A percentile compares a stretch with the other conserved stretches of the same genome.
Conservation (phyloP, 2,888 invertebrate genomes). For the Copidosoma aretas region DNA sequence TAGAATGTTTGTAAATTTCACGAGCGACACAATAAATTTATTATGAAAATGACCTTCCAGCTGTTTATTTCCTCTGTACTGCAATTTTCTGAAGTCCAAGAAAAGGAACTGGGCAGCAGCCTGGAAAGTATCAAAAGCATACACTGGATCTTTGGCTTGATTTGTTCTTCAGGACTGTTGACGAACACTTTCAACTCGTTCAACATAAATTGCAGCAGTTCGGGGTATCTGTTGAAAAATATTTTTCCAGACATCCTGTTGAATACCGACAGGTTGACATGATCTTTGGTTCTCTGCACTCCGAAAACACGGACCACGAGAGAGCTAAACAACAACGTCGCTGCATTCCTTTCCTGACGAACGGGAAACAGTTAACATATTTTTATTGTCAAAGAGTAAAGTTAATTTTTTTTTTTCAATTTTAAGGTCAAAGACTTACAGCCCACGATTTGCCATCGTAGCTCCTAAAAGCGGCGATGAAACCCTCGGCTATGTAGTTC, state of each 20-base stretch:
- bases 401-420: background rate
- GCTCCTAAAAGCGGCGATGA: conserved; percentile 72
- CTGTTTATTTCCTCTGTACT: conserved; percentile 41
- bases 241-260: conserved; percentile 70
- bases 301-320: conserved; percentile 88
- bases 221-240: conserved; percentile 60
- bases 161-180: conserved; percentile 72
- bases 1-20: background rate
- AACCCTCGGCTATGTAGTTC: conserved; percentile 73
- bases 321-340: conserved; percentile 83
- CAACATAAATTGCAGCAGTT: conserved; percentile 62
- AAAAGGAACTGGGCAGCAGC: conserved; percentile 72
- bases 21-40: background rate
- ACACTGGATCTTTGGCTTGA: conserved; percentile 76
- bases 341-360: conserved; percentile 80
- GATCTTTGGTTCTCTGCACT: conserved; percentile 71
- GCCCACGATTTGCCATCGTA: conserved; percentile 80
- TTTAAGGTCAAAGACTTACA: conserved; percentile 64
- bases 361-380: too few relatives aligned
- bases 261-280: conserved; percentile 65
- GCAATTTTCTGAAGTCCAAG: background rate
- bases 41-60: conserved; percentile 67
- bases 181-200: conserved; percentile 64
- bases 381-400: too few relatives aligned
- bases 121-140: conserved; percentile 78